Conservation (phyloP, 2,113 vertebrate genomes). For the Steatornis caripensis region DNA sequence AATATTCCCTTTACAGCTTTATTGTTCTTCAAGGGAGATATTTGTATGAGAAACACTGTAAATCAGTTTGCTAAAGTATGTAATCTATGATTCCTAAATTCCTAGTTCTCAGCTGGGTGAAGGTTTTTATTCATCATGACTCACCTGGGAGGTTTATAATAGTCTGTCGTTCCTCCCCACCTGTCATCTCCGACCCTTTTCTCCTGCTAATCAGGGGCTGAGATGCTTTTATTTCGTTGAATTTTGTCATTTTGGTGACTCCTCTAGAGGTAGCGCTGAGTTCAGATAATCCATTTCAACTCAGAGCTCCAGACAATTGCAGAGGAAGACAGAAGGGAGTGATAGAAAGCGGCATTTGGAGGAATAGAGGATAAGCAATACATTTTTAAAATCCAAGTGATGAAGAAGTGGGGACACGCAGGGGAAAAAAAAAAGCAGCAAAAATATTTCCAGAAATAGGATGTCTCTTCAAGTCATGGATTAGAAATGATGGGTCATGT, state of each 20-base stretch:
- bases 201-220: background rate
- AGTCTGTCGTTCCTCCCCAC: background rate
- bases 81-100: background rate
- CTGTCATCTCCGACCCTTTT: background rate
- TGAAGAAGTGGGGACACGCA: background rate
- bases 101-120: background rate
- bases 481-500: background rate
- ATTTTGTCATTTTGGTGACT: conserved; percentile 16
- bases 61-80: background rate
- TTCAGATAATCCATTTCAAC: conserved; percentile 33
- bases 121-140: background rate
- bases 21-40: background rate
- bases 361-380: conserved; percentile 1
- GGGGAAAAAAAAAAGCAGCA: conserved; percentile 1
- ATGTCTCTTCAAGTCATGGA: background rate
- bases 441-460: background rate
- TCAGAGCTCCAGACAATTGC: background rate
- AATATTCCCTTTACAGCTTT: background rate
- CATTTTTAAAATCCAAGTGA: conserved; percentile 15
- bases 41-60: background rate
- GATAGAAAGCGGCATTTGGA: background rate
- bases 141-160: background rate
- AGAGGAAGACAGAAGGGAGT: conserved; percentile 7
- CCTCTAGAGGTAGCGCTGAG: background rate
- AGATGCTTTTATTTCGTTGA: conserved; percentile 29